Evolutionary conservation across 2,797 vertebrate species (phyloP), one percentile per base, ranked within the genome.

Genomic region (Echeneis naucrates): DNA sequence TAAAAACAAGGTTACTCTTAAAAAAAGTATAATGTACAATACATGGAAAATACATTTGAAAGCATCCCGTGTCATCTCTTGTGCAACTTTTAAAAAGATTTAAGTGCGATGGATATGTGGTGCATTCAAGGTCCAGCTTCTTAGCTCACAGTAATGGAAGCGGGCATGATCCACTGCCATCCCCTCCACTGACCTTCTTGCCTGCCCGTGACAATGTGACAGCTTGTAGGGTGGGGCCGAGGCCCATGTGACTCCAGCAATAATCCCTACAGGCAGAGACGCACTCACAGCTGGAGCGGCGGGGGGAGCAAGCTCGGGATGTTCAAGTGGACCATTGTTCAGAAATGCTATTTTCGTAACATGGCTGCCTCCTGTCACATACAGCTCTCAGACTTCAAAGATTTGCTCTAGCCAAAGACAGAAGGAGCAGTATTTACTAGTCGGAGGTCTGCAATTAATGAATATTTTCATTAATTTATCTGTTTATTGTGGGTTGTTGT

Each of bases 321-420:
- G 70, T 88, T 92, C 93, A 94, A 91, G 94, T 68, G 85, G 87
- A 91, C 95, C 94, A 92, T 96, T 96, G 95, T 95, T 93, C 82
- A 55, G 80, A 72, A 53, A 85, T 75, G 50, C 83, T 77, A 81
- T 81, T 65, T 77, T 69, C 85, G 60, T 81, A 89, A 90, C 82
- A 87, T 89, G 88, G 88, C 88, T 24, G 83, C 82, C 78, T 77
- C 73, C 76, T 50, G 42, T 80, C 70, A 59, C 57, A 37, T 12
- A 57, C 44, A 52, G 32, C 79, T 74, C 40, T 72, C 30, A 37
- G 61, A 5, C 37, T 67, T 40, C 4, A 42, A 8, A 2, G 21
- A 42, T 30, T 24, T 33, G 37, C 60, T 66, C 19, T 21, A 26
- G 51, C n/a, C 27, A 65, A 35, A 64, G 35, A 26, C 52, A 5